Conservation (phyloP, 2,113 vertebrate genomes). For the Daboia siamensis region DNA sequence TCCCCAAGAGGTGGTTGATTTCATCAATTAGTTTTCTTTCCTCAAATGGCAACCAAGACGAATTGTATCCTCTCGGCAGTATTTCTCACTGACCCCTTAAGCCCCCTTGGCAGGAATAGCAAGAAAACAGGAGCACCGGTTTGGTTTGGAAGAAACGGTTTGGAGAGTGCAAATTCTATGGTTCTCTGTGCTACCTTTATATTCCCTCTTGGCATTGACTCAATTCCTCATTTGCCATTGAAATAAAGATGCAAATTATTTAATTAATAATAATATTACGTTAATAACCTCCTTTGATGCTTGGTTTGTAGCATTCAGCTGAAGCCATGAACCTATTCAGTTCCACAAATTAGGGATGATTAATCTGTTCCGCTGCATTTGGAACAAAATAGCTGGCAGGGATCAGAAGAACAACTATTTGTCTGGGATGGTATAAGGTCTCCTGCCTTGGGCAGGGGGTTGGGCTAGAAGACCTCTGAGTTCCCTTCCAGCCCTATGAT, state of each 20-base stretch:
- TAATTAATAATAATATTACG: slow-evolving; percentile 35
- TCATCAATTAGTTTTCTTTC: slow-evolving; percentile 33
- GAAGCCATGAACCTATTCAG: neutral
- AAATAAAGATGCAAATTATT: slow-evolving; percentile 44
- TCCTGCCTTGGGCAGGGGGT: neutral
- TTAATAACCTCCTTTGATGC: slow-evolving; percentile 33
- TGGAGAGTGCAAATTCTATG: slow-evolving; percentile 26
- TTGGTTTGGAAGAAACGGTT: slow-evolving; percentile 2
- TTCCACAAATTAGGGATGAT: neutral
- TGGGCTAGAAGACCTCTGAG: neutral
- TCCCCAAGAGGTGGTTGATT: slow-evolving; percentile 12
- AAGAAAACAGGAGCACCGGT: neutral
- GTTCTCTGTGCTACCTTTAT: slow-evolving; percentile 18
- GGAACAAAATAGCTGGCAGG: neutral
- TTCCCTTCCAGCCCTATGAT: neutral
- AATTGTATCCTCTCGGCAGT: slow-evolving; percentile 1
- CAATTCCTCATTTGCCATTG: slow-evolving; percentile 50
- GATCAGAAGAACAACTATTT: neutral
- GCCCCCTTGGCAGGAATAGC: neutral
- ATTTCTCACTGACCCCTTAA: slow-evolving; percentile 26
- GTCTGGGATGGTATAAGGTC: neutral
- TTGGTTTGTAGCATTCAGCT: slow-evolving; percentile 8
- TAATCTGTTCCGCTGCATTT: neutral
- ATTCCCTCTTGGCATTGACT: slow-evolving; percentile 23
- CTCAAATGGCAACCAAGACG: neutral